These are phyloP conservation scores for Leptogaster cylindrica DNA, from an alignment of 2,888 invertebrate species.

Conservation along the genomic window DNA sequence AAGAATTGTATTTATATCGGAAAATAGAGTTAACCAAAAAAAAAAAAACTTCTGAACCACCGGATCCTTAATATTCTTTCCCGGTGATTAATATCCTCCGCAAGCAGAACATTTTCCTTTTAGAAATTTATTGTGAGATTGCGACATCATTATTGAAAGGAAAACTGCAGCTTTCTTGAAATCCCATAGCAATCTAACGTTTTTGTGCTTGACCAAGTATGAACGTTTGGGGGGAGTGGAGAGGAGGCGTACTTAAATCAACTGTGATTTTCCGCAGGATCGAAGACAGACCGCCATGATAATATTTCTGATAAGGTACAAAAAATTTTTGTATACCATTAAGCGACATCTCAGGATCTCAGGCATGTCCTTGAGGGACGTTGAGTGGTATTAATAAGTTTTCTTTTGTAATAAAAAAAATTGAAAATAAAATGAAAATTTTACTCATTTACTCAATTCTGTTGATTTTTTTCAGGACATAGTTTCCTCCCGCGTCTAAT, in stretches of 20 bases:
- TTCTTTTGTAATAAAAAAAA: conserved; percentile 10
- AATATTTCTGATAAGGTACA: neutral
- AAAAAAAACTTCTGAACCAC: no score
- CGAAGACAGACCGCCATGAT: neutral
- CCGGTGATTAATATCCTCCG: neutral
- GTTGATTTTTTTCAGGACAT: no score
- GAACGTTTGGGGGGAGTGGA: no score
- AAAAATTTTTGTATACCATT: neutral
- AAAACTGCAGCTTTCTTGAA: conserved; percentile 10
- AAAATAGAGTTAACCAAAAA: no score
- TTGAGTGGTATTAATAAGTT: neutral
- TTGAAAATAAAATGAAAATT: conserved; percentile 9
- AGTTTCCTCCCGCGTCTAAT: conserved; percentile 5
- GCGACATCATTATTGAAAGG: neutral
- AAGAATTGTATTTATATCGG: no score
- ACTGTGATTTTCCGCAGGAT: neutral
- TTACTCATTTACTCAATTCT: no score
- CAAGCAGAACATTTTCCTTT: neutral
- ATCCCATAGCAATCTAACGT: conserved; percentile 7
- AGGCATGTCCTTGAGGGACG: neutral
- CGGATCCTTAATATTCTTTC: no score
- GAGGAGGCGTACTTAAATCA: conserved; percentile 17
- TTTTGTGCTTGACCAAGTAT: conserved; percentile 30
- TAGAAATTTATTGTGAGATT: neutral
- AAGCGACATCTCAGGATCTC: neutral